phyloP scores from a whole-genome alignment of 2,888 invertebrate genomes.

The Apotomis betuletana region DNA sequence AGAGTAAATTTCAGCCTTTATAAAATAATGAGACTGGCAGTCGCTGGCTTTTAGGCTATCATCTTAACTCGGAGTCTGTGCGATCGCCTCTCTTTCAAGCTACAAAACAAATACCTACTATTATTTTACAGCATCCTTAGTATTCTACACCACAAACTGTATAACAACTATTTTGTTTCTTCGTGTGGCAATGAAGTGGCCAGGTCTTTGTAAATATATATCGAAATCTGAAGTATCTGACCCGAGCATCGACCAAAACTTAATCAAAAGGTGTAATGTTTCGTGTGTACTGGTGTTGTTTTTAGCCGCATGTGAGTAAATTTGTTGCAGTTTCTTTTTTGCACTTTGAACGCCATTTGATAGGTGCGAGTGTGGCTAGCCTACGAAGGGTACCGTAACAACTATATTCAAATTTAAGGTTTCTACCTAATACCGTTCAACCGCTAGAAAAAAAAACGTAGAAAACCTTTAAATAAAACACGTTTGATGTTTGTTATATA shows the following conservation, averaged over 20 bases:
- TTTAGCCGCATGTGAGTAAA: slow-evolving; percentile 54
- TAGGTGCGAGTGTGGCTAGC: no score
- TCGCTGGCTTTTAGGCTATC: no score
- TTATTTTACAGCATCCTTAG: slow-evolving; percentile 53
- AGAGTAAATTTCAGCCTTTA: no score
- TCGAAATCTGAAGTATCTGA: slow-evolving; percentile 49
- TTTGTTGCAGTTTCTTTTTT: background rate
- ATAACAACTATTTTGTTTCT: slow-evolving; percentile 55
- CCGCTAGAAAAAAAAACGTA: no score
- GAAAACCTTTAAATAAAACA: no score
- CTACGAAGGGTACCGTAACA: no score
- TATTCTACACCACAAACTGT: slow-evolving; percentile 52
- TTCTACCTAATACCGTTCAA: no score
- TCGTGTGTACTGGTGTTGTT: slow-evolving; percentile 49
- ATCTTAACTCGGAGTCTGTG: no score
- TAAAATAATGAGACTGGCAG: no score
- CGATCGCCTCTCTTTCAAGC: no score
- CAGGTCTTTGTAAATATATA: slow-evolving; percentile 53
- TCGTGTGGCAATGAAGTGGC: slow-evolving; percentile 59
- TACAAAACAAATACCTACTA: background rate
- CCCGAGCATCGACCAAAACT: slow-evolving; percentile 53
- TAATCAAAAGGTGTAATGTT: slow-evolving; percentile 52
- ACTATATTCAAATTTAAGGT: no score
- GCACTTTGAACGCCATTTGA: background rate
- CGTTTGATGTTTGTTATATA: no score